phyloP scores from a whole-genome alignment of 2,797 vertebrate species.

The Eulemur coronatus region DNA sequence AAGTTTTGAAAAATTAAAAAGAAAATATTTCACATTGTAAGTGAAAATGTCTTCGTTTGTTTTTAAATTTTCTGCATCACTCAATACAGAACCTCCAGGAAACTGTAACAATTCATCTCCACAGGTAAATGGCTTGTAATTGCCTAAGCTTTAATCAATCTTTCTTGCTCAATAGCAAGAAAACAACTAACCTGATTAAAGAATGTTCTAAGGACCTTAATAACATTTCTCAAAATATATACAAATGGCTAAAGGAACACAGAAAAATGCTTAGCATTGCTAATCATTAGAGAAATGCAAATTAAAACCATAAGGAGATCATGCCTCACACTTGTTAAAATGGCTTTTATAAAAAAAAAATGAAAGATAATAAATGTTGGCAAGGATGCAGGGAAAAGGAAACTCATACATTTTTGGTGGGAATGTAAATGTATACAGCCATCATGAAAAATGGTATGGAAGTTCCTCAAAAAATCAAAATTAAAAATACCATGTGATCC shows the following conservation, averaged over 20 bases:
- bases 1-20: neutral
- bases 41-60: neutral
- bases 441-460: neutral
- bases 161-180: neutral
- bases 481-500: neutral
- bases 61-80: neutral
- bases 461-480: neutral
- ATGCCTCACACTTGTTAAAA: neutral
- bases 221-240: neutral
- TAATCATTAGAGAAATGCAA: neutral
- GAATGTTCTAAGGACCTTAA: neutral
- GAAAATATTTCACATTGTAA: neutral
- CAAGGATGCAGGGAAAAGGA: neutral
- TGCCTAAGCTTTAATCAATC: neutral
- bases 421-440: neutral
- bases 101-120: neutral
- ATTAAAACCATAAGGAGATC: neutral
- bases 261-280: neutral
- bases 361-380: neutral
- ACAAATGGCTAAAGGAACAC: neutral
- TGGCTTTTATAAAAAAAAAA: neutral
- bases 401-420: neutral
- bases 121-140: neutral
- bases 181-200: neutral
- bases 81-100: neutral